Base-by-base conservation (phyloP, 2,888 invertebrate genomes). In the Oxytorus armatus region DNA sequence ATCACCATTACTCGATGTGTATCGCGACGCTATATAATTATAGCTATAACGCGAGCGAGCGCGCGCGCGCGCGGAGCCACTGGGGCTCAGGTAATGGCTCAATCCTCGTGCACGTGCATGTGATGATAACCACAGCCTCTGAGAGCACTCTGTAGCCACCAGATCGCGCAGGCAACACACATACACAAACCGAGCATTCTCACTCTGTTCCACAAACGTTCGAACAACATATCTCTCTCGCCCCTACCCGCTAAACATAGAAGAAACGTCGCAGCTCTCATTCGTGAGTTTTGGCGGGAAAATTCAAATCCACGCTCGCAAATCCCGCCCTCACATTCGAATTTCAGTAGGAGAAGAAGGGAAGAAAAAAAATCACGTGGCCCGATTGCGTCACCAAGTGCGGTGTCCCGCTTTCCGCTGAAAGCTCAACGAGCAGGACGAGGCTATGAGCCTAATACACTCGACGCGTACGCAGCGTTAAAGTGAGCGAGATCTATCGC, bases 1-100 rank as follows among this genome's bases (percentile, higher is more conserved):
- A 92, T 92, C 91, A 91, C 91, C 90, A 91, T 92, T 92, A 91
- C 90, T 90, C 91, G 91, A 91, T 91, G 90, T 89, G 88, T 92
- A 91, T 91, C 91, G 89, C 89, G 86, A 88, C 85, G 91, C 90
- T 89, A 90, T 90, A 90, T 91, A 91, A 91, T 91, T 92, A 91
- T 89, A 88, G 88, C 90, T 89, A 90, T 91, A 91, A 90, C 90
- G 90, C 88, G 65, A 21, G 14, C 51, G 63, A 10, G 23, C 42
- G 44, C 57, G 33, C 61, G 49, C 29, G 33, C 55, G 51, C 36
- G 68, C 65, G 51, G 29, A 74, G 65, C 63, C 73, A 65, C 73
- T 69, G 69, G 88, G 87, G 89, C 89, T 89, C 89, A 88, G 90
- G 90, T 91, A 91, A 92, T 92, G 91, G 91, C 91, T 92, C 91